Evolutionary conservation across 2,888 invertebrate genomes (phyloP).

Genomic region (Daptonema setosum): DNA sequence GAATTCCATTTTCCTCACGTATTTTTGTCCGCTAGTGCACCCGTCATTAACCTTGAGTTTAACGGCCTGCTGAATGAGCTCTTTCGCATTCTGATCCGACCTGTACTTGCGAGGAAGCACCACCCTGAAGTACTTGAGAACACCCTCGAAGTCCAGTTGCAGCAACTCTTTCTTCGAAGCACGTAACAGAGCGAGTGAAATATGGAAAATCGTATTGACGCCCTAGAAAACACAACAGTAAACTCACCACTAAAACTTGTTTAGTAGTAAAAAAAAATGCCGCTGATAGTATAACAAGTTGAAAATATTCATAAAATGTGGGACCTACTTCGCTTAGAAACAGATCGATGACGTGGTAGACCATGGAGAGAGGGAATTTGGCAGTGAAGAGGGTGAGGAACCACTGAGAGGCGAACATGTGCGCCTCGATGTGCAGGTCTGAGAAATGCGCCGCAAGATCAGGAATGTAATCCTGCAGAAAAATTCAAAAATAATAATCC

Average conservation of each 20-base stretch:
- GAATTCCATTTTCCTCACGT: too few relatives aligned
- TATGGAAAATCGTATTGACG: slow-evolving; percentile 79
- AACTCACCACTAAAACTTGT: background rate
- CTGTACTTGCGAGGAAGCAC: slow-evolving; percentile 86
- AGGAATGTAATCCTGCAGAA: slow-evolving; percentile 31
- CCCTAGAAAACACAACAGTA: slow-evolving; percentile 44
- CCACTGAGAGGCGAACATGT: slow-evolving; percentile 99
- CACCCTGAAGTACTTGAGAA: slow-evolving; percentile 89
- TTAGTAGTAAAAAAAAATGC: background rate
- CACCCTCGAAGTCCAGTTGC: slow-evolving; percentile 83
- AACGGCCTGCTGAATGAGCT: slow-evolving; percentile 69
- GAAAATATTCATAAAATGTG: slow-evolving; percentile 3
- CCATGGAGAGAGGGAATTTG: slow-evolving; percentile 81
- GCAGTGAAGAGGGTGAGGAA: slow-evolving; percentile 98
- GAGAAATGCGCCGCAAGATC: slow-evolving; percentile 35
- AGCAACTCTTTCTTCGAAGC: slow-evolving; percentile 68
- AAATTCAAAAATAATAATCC: background rate
- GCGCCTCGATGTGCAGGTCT: slow-evolving; percentile 61
- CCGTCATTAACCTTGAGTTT: slow-evolving; percentile 64
- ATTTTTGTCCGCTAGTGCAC: too few relatives aligned
- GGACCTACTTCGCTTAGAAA: slow-evolving; percentile 44
- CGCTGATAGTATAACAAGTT: background rate
- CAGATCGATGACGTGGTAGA: slow-evolving; percentile 88
- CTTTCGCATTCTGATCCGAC: slow-evolving; percentile 63
- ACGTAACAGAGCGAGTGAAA: slow-evolving; percentile 73